phyloP scores from a whole-genome alignment of 2,888 invertebrate genomes.

The Patella depressa region DNA sequence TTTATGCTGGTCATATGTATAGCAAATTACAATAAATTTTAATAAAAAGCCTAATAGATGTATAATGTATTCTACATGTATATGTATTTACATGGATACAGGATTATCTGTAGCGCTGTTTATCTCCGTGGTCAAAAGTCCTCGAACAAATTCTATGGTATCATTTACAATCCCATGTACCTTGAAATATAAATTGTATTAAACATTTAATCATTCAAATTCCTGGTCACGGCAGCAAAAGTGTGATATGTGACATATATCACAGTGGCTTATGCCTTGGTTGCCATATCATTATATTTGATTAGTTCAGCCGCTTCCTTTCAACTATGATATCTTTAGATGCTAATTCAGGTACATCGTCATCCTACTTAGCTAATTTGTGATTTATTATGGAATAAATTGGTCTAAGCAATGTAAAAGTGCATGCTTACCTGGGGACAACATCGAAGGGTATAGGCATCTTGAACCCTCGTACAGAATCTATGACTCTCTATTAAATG shows the following conservation, averaged over 20 bases:
- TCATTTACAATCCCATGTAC: constrained; percentile 80
- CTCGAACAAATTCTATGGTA: constrained; percentile 77
- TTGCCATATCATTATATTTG: too few species aligned
- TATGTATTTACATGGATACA: constrained; percentile 68
- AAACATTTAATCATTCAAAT: too few species aligned
- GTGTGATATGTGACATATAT: too few species aligned
- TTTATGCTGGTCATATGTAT: not conserved
- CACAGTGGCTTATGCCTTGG: too few species aligned
- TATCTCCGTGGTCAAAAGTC: constrained; percentile 77
- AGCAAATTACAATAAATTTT: not conserved
- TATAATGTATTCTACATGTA: not conserved
- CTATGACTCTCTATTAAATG: constrained; percentile 76
- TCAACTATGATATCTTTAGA: too few species aligned
- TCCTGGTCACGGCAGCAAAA: too few species aligned
- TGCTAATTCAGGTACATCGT: too few species aligned
- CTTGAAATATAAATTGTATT: constrained; percentile 48
- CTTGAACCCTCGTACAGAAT: constrained; percentile 78
- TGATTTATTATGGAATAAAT: too few species aligned
- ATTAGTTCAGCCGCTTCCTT: too few species aligned
- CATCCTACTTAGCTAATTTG: too few species aligned
- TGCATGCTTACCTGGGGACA: constrained; percentile 73
- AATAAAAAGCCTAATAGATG: too few species aligned
- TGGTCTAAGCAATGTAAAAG: too few species aligned
- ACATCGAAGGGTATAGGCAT: constrained; percentile 79
- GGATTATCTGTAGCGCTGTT: constrained; percentile 81